Base-by-base conservation (phyloP, 1,140 invertebrate genomes). In the Augochlora pura region DNA sequence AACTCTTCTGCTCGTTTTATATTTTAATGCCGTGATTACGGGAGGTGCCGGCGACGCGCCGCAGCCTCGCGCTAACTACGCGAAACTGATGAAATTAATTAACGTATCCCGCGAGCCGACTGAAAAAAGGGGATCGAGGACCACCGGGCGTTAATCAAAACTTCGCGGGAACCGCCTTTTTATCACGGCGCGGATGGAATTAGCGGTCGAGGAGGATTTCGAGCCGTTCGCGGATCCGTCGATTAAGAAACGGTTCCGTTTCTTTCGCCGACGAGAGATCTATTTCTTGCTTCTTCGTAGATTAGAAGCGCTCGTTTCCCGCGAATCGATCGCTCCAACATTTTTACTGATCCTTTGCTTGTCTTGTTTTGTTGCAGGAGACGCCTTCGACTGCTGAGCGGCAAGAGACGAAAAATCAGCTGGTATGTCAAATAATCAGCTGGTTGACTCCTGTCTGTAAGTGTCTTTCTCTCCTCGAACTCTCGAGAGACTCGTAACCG, bases 391-490 rank as follows among this genome's bases (percentile, higher is more conserved):
- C 81, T 87, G 88, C 74, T 80, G 87, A 87, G 87, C 82, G 84
- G 62, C 78, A 65, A 86, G 86, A 85, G 84, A 85, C 84, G 78
- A 86, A 88, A 84, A 89, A 87, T 88, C 85, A 90, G 87, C 90
- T 92, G 93, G 92, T 90, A 94, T 94, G 93, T 93, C 93, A 90
- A 94, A 92, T 90, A 94, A 93, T 92, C 93, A 94, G 91, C 90
- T 94, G 84, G 93, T 94, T 88, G 93, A 94, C 89, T 94, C 93
- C 83, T 94, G 93, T 91, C 91, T 93, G 93, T 94, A 85, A 93
- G 93, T 93, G 91, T 86, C 83, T 85, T 85, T 86, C 80, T 85
- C 83, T 84, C 27, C 71, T 52, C 62, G 70, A 79, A 16, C 39
- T 65, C 21, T 66, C 76, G 60, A 62, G 75, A 77, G 75, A 25